Evolutionary conservation across 2,113 vertebrate species (phyloP), one percentile per base, ranked within the genome.

Genomic region (Gallinago paraguaiae): DNA sequence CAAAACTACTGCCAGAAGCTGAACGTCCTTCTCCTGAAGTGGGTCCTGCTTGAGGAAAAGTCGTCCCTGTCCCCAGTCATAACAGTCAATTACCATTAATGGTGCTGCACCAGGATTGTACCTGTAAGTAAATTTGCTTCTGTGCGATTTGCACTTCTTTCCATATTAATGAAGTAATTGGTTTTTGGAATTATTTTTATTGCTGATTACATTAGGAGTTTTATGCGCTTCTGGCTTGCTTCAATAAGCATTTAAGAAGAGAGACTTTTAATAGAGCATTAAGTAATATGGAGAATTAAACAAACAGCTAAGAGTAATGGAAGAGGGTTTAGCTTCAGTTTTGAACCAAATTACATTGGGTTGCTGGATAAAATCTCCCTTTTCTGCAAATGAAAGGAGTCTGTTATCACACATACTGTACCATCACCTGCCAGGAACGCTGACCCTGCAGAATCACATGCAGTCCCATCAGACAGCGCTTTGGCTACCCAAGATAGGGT

Each of bases 231-330:
- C 83, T 84, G 88, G 74, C 78, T 96, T 97, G 95, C 95, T 96
- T 95, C 96, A 97, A 84, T 90, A 97, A 94, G 88, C 90, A 88
- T 97, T 93, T 96, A 97, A 91, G 97, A 93, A 95, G 65, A 90
- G 63, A 93, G 93, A 17, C 88, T 97, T 96, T 72, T 90, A 96
- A 93, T 46, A 91, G 95, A 91, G 85, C 77, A 75, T 96, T 88
- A 97, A 97, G 89, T 87, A 95, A 96, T 85, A 96, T 2, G 17
- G 92, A 97, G 71, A 96, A 97, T 95, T 95, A 95, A 95, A 96
- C 96, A 97, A 97, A 96, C 81, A 97, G 77, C 96, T 96, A 63
- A 60, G 76, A 82, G 69, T 90, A 97, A 94, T 76, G 88, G 75
- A 93, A 93, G 67, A 90, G 80, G 65, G 88, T 97, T 97, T 71